phyloP scores from a whole-genome alignment of 2,888 invertebrate species.

The Conchocele bisecta region DNA sequence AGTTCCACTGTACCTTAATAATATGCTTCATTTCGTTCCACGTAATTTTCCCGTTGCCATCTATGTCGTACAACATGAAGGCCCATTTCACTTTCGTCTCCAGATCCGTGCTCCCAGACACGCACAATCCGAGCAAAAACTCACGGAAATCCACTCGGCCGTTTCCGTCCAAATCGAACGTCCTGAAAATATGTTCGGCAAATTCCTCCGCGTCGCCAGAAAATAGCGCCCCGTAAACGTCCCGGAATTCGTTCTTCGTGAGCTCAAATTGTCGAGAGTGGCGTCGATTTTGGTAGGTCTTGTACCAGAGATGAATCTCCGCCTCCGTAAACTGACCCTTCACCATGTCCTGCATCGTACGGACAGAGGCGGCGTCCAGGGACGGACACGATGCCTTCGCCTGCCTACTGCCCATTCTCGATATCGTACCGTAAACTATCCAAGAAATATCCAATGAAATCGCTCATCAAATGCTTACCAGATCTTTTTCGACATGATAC shows the following conservation, averaged over 20 bases:
- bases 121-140: conserved; percentile 57
- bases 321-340: no score
- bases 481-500: no score
- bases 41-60: conserved; percentile 57
- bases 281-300: no score
- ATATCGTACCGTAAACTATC: no score
- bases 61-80: conserved; percentile 61
- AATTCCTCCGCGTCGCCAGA: conserved; percentile 53
- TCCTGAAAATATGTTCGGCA: conserved; percentile 58
- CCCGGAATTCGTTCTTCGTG: conserved; percentile 44
- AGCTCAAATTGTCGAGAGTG: conserved; percentile 35
- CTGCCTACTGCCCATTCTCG: no score
- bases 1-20: no score
- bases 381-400: no score
- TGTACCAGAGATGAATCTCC: no score
- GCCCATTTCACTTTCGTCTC: conserved; percentile 60
- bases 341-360: no score
- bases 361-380: no score
- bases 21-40: conserved; percentile 54
- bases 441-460: no score
- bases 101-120: conserved; percentile 52
- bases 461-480: no score
- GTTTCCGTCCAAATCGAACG: conserved; percentile 53
- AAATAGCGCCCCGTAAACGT: conserved; percentile 55
- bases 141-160: conserved; percentile 55